Conservation (phyloP, 2,888 invertebrate species). For the Nephrotoma appendiculata region DNA sequence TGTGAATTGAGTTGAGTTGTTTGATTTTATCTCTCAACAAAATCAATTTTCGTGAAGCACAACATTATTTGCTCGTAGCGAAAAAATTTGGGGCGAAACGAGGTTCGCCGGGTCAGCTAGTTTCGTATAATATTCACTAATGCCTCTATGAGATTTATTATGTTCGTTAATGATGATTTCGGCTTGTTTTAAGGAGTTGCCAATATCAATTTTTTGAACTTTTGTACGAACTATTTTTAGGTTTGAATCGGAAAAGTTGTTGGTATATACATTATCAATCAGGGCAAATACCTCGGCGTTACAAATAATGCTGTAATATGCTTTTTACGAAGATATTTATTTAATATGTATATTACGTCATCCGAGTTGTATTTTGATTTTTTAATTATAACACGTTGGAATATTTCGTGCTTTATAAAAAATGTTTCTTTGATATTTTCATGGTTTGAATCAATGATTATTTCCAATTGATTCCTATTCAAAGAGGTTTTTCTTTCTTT, state of each 20-base stretch:
- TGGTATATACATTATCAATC: not conserved
- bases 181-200: no score
- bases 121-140: no score
- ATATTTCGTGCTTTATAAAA: not conserved
- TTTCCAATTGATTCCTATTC: not conserved
- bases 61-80: no score
- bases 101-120: no score
- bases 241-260: not conserved
- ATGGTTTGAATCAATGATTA: not conserved
- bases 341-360: not conserved
- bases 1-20: no score
- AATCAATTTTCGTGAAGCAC: no score
- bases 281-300: not conserved
- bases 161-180: no score
- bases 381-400: not conserved
- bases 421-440: not conserved
- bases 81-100: no score
- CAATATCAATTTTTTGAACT: not conserved
- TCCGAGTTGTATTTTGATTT: not conserved
- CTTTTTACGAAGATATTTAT: not conserved
- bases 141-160: no score
- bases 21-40: no score
- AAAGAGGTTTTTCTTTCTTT: not conserved
- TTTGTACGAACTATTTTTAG: not conserved
- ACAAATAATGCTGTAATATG: not conserved